Conservation (phyloP, 2,888 invertebrate genomes). For the Hedychridium roseum region DNA sequence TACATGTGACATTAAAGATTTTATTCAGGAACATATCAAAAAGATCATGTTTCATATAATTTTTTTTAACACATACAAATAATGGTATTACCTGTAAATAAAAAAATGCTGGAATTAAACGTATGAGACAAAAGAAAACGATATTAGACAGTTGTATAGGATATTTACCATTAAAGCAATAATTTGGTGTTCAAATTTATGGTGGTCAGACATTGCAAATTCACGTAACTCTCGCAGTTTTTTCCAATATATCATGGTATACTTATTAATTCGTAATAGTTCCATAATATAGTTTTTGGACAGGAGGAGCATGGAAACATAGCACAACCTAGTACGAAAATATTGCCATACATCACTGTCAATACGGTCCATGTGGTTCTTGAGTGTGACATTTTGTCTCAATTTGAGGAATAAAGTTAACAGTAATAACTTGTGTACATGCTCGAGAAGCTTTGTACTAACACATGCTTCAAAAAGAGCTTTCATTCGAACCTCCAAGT, state of each 20-base stretch:
- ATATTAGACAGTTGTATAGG: neutral
- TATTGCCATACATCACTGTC: conserved; percentile 49
- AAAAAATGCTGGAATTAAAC: conserved; percentile 61
- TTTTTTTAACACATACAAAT: conserved; percentile 61
- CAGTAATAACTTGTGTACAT: conserved; percentile 66
- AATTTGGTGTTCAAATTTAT: conserved; percentile 55
- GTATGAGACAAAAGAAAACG: conserved; percentile 27
- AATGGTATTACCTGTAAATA: conserved; percentile 71
- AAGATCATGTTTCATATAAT: conserved; percentile 62
- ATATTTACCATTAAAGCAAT: conserved; percentile 53
- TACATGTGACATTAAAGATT: conserved; percentile 71
- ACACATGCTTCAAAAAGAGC: conserved; percentile 57
- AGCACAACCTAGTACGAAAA: conserved; percentile 57
- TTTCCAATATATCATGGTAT: conserved; percentile 60
- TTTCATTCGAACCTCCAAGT: conserved; percentile 52
- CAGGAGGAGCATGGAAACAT: conserved; percentile 54
- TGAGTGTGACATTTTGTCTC: conserved; percentile 42
- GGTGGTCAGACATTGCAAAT: conserved; percentile 34
- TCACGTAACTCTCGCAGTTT: conserved; percentile 44
- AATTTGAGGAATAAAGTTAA: conserved; percentile 61
- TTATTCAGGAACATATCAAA: conserved; percentile 71
- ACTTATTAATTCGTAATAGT: conserved; percentile 59
- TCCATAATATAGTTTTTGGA: conserved; percentile 58
- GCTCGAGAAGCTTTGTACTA: conserved; percentile 60
- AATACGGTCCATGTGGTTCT: conserved; percentile 26